Evolutionary conservation across 1,140 invertebrate species (phyloP), one percentile per base, ranked within the genome.

Genomic region (Tetragnatha versicolor): DNA sequence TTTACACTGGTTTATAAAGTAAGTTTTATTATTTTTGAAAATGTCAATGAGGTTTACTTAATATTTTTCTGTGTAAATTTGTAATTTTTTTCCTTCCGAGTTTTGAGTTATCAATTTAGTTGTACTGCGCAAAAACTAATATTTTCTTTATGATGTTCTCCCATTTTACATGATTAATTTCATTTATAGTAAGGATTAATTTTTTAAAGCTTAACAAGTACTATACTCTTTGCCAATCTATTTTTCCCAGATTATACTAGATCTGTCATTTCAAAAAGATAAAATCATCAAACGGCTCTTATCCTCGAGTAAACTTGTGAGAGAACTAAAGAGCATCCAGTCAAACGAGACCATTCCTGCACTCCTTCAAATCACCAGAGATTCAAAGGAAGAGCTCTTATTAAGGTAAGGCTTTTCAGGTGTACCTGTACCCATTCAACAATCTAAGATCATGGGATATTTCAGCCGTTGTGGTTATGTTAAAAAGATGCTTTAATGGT

Each of bases 221-320:
- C 7, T 10, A 10, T 42, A 42, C 7, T 10, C 17, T 42, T 7
- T 42, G 17, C 29, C 27, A 29, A 35, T 37, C 10, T 63, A 29
- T 60, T 77, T 65, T 42, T 79, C 39, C 10, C 33, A 78, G 51
- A 25, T 66, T 14, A 81, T 55, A 27, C 7, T 73, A 12, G 51
- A 70, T 42, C 53, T 79, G 25, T 68, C 79, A 35, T 31, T 58
- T 22, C 66, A 81, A 78, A 63, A 5, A 53, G 35, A 60, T 53
- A 31, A 39, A 4, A 6, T 29, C 5, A 47, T 61, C 2, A 65
- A n/a, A 45, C 55, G 53, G 39, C n/a, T 79, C 25, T 47, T 69
- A 20, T 69, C 49, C 33, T 69, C 49, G 25, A 60, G 35, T 60
- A 17, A 20, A 5, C 7, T 79, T 1, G 12, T 69, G 22, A 25